Percentiles rank a stretch among this genome's conserved stretches.
These are phyloP conservation scores for Anableps anableps DNA, from an alignment of 2,797 vertebrate genomes.

Conservation along the genomic window DNA sequence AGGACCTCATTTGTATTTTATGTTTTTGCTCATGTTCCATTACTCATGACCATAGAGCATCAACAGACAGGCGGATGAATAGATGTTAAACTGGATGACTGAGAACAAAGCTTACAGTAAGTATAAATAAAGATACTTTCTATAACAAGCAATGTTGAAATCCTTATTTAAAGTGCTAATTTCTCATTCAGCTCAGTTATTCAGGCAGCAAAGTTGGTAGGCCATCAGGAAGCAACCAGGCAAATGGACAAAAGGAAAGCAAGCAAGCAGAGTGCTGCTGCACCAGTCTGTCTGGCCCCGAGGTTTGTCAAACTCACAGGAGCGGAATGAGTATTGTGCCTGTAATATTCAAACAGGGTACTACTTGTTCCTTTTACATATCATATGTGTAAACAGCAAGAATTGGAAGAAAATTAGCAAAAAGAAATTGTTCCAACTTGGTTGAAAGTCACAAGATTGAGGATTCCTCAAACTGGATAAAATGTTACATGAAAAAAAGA, in stretches of 20 bases:
- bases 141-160: neutral
- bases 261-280: slow-evolving; percentile 39
- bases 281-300: slow-evolving; percentile 33
- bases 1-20: neutral
- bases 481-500: slow-evolving; percentile 19
- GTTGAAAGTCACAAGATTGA: slow-evolving; percentile 6
- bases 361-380: slow-evolving; percentile 38
- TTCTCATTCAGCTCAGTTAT: slow-evolving; percentile 14
- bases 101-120: neutral
- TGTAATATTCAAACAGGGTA: slow-evolving; percentile 51
- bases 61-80: neutral
- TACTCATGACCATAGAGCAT: neutral
- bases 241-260: slow-evolving; percentile 50
- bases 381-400: slow-evolving; percentile 22
- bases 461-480: slow-evolving; percentile 15
- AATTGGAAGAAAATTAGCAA: slow-evolving; percentile 24
- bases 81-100: neutral
- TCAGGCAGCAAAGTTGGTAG: slow-evolving; percentile 17
- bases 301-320: slow-evolving; percentile 61
- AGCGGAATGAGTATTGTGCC: slow-evolving; percentile 66
- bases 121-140: neutral
- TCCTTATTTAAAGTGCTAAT: slow-evolving; percentile 4
- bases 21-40: neutral
- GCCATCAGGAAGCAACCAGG: slow-evolving; percentile 27
- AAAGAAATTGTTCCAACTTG: slow-evolving; percentile 17